A percentile compares a stretch with the other conserved stretches of the same genome.
Conservation (phyloP, 1,140 invertebrate genomes). For the Lasioglossum albipes region DNA sequence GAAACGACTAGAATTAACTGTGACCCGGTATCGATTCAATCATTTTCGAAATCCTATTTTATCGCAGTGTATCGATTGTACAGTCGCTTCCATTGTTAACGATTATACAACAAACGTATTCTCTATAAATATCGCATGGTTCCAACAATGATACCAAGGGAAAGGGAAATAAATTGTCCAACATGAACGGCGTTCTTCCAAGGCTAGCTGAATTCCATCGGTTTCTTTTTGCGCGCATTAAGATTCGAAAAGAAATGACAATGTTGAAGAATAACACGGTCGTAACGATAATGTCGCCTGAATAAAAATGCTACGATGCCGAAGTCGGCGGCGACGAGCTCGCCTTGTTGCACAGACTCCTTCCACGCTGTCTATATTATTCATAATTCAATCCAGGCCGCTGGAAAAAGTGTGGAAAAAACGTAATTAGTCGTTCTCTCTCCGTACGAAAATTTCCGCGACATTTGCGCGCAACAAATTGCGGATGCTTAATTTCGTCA, state of each 20-base stretch:
- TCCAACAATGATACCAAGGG: background rate
- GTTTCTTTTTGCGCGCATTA: slow-evolving; percentile 4
- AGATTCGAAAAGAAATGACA: background rate
- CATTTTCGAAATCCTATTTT: too few species aligned
- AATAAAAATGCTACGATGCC: background rate
- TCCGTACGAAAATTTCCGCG: background rate
- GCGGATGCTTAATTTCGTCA: background rate
- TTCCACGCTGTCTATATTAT: background rate
- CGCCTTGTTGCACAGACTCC: background rate
- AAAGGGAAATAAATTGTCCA: background rate
- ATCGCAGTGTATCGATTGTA: too few species aligned
- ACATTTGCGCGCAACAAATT: background rate
- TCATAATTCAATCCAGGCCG: slow-evolving; percentile 24
- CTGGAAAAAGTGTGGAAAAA: background rate
- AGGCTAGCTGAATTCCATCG: background rate
- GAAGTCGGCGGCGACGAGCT: background rate
- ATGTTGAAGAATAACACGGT: background rate
- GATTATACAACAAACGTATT: background rate
- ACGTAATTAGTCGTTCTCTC: background rate
- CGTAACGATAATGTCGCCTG: background rate
- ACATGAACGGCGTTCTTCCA: background rate
- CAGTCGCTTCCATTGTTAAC: background rate
- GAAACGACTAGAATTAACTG: too few species aligned
- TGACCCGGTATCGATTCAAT: too few species aligned
- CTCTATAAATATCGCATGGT: background rate